Base-by-base conservation (phyloP, 1,140 invertebrate genomes). In the Lerema accius region DNA sequence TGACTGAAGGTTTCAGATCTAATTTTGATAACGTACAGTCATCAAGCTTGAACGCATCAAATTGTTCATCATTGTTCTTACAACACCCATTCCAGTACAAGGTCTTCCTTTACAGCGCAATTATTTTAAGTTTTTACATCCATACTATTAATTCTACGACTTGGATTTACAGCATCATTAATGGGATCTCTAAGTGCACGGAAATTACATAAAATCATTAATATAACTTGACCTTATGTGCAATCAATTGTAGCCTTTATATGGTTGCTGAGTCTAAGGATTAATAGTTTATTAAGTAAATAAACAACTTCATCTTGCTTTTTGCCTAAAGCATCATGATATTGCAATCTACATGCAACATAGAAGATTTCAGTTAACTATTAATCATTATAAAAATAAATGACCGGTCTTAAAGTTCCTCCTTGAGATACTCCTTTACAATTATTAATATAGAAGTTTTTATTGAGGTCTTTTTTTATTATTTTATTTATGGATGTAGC, bases 181-280 rank as follows among this genome's bases (percentile, higher is more conserved):
- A 55, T 55, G 37, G 51, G 42, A 39, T 53, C 32, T 40, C 15
- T n/a, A 23, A 42, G 51, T 55, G 50, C 50, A 23, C 10, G 37
- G 35, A 55, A 42, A 55, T 55, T 55, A 42, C 37, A 42, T 17
- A 55, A 55, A 55, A 55, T 55, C 37, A 55, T 55, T 42, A 40
- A 42, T 55, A 55, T 43, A 3, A 19, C 9, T 45, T n/a, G 14
- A 16, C 0, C 46, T 39, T 92, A 32, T 10, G 7, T 9, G 15
- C 16, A 32, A 32, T 32, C 4, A 32, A 4, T 32, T 32, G 9
- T 32, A 4, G 28, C 1, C 28, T 32, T 32, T 32, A 7, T 32
- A 32, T 32, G 9, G 4, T 7, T 32, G 3, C 28, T 32, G 7
- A 9, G 9, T 9, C 9, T 32, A 32, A 32, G 4, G 19, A 3